Evolutionary conservation across 64 coral and sea anemone species (phyloP), one percentile per base, ranked within the genome.

Genomic region (Stichodactyla mertensii): DNA sequence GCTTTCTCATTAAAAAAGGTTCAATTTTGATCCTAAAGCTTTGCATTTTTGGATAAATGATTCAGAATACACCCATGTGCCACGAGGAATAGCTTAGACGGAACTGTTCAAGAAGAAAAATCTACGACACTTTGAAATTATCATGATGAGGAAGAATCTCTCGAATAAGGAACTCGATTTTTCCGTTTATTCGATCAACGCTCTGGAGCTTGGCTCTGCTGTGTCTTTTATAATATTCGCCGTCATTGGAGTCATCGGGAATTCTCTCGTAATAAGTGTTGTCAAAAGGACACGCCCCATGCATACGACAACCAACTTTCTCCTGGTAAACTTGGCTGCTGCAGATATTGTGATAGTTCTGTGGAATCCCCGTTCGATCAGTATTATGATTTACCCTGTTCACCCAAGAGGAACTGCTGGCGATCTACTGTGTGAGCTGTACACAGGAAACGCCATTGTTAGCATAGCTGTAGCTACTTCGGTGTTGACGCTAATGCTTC

Each of bases 271-370:
- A 6, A 88, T 79, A 13, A 31, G 16, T 16, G 71, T 88, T 28
- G 86, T 88, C 26, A 69, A 71, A 28, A 57, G 55, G 52, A 56
- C 86, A 16, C 66, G 71, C 28, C 28, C 71, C 7, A 88, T 88
- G 86, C 70, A 88, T 51, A 77, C 86, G 64, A 88, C 86, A 20
- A 88, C 86, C 13, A 88, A 88, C 27, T 77, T 88, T 79, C 71
- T 88, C 15, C 71, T 88, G 2, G 86, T 88, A 20, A 88, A 88
- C 16, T 26, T 88, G 9, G 86, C 86, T 16, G 86, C 66, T 19
- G 86, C 67, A 22, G 86, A 88, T 79, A 88, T 79, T 57, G 16
- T 74, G 2, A 79, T 55, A 11, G 18, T 88, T 9, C 20, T 88
- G 11, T 88, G 86, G 86, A 77, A 77, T 78, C 86, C 86, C 5